Evolutionary conservation across 1,140 invertebrate genomes (phyloP).

Genomic region (Periplaneta americana): DNA sequence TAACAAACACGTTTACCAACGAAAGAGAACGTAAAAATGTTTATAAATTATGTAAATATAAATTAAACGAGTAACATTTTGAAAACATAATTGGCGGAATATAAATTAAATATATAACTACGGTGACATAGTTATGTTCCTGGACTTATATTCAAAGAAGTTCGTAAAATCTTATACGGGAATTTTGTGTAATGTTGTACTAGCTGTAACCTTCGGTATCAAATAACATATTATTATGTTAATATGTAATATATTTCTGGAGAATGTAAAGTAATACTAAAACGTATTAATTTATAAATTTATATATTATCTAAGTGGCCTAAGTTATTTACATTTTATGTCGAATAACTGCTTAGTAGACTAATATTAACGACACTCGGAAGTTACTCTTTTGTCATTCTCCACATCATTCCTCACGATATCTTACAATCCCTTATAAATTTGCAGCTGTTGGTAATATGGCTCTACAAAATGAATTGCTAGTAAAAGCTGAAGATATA

Average conservation of each 20-base stretch:
- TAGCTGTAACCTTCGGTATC: no score
- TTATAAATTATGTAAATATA: no score
- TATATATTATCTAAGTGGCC: background rate
- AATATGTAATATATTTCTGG: no score
- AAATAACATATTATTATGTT: no score
- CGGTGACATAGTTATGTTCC: no score
- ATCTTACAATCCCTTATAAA: background rate
- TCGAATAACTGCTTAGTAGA: background rate
- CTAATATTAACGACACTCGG: background rate
- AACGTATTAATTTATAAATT: background rate
- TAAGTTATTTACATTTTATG: background rate
- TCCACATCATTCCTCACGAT: slow-evolving; percentile 3
- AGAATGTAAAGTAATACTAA: no score
- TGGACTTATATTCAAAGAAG: background rate
- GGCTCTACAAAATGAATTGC: slow-evolving; percentile 80
- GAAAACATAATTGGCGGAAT: background rate
- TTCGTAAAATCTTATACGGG: background rate
- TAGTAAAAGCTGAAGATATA: slow-evolving; percentile 87
- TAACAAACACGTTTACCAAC: no score
- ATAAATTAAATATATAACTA: background rate
- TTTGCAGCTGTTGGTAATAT: slow-evolving; percentile 44
- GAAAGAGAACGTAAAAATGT: no score
- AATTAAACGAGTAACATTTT: background rate
- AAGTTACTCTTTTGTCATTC: slow-evolving; percentile 2
- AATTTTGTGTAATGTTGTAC: background rate